Evolutionary conservation across 2,888 invertebrate species (phyloP), one percentile per base, ranked within the genome.

Genomic region (Tetragonisca angustula): DNA sequence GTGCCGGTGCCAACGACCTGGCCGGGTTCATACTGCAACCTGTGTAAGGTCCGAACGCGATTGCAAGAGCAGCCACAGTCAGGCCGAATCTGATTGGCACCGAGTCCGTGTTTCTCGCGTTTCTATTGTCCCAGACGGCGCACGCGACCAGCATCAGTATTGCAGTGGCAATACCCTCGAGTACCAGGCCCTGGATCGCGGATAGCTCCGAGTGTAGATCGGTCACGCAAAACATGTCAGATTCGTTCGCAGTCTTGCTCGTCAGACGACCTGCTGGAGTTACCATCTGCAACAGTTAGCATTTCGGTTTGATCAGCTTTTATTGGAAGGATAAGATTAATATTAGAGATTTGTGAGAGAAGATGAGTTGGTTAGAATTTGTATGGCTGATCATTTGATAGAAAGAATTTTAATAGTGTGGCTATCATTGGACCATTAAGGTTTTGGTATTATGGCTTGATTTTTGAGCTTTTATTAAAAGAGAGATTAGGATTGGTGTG

Each of bases 21-120:
- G 96, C 97, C 0, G 97, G 96, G 91, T 97, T 97, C 96, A 97
- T 96, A 81, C 96, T 96, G 73, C 96, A 96, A 1, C 97, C 96
- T 15, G 96, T 96, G 91, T 96, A 96, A 4, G 95, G 95, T 0
- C 95, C 95, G 19, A 92, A 89, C 0, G 94, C 91, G 0, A 93
- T 89, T 2, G 94, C 95, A 36, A 95, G 79, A 17, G 92, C 94
- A 5, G 94, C 90, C 11, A 95, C 92, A 15, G 93, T 89, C 54
- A 95, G 80, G 2, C 95, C 95, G 88, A 95, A 95, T 85, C 93
- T 95, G 56, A 95, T 87, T 0, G 95, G 90, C 0, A 93, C 90
- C 0, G 95, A 94, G 83, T 95, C 95, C 2, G 92, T 91, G 83
- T 94, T 94, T 2, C 87, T 88, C 32, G 89, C 89, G 83, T 95